phyloP scores from a whole-genome alignment of 2,888 invertebrate genomes.

The Argyresthia albistria region DNA sequence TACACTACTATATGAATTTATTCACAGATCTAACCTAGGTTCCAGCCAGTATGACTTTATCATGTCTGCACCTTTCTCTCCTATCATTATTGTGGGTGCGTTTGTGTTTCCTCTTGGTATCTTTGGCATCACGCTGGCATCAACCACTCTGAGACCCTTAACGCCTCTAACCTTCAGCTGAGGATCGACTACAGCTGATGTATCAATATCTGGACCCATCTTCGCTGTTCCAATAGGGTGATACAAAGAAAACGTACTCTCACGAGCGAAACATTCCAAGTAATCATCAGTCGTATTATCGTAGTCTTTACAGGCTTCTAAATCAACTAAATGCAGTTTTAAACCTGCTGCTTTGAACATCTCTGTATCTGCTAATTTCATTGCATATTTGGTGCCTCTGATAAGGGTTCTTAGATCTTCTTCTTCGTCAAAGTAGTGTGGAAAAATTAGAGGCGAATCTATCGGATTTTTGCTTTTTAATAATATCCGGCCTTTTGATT shows the following conservation, averaged over 20 bases:
- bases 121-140: constrained; percentile 40
- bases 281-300: constrained; percentile 25
- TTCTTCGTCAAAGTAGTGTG: constrained; percentile 63
- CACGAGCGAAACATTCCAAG: constrained; percentile 35
- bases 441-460: constrained; percentile 59
- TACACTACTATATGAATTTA: background rate
- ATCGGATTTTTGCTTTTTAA: constrained; percentile 55
- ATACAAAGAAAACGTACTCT: constrained; percentile 37
- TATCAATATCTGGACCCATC: constrained; percentile 49
- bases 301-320: constrained; percentile 27
- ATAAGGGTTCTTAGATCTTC: constrained; percentile 39
- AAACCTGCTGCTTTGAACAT: constrained; percentile 28
- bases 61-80: constrained; percentile 10
- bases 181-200: constrained; percentile 26
- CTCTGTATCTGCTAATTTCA: constrained; percentile 27
- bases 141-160: constrained; percentile 43
- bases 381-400: constrained; percentile 23
- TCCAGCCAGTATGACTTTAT: constrained; percentile 1
- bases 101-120: constrained; percentile 59
- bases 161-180: constrained; percentile 33
- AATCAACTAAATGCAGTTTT: constrained; percentile 21
- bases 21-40: background rate
- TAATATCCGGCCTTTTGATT: constrained; percentile 44
- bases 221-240: constrained; percentile 71
- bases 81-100: constrained; percentile 42